phyloP scores from a whole-genome alignment of 2,888 invertebrate species.

The Amphipoea lucens region DNA sequence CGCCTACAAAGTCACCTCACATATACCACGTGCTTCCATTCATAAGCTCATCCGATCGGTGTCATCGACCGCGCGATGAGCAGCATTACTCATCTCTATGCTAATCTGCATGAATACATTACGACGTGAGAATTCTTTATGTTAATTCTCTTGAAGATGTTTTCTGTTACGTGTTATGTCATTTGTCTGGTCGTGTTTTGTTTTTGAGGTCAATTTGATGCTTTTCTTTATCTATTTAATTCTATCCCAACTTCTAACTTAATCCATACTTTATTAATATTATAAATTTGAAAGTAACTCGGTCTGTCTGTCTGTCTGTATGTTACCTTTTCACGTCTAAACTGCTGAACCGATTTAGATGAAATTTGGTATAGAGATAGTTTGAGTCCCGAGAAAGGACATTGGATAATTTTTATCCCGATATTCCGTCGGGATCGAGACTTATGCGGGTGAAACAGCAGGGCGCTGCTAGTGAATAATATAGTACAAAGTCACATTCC shows the following conservation, averaged over 20 bases:
- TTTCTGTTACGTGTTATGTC: slow-evolving; percentile 28
- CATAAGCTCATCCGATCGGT: slow-evolving; percentile 54
- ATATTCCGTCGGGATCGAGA: no score
- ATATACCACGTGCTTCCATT: slow-evolving; percentile 61
- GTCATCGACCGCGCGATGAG: slow-evolving; percentile 67
- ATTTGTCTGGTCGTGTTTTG: slow-evolving; percentile 25
- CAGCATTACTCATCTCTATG: slow-evolving; percentile 64
- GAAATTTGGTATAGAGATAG: no score
- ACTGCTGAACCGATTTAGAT: no score
- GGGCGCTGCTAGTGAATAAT: no score
- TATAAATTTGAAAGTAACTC: no score
- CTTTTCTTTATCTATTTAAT: not conserved
- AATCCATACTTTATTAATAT: no score
- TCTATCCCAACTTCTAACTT: no score
- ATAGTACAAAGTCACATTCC: not conserved
- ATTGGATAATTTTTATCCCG: no score
- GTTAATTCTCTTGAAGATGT: slow-evolving; percentile 53
- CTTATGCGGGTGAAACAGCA: no score
- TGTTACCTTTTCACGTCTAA: no score
- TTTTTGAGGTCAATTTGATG: slow-evolving; percentile 17
- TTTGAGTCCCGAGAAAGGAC: no score
- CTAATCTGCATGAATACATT: slow-evolving; percentile 62
- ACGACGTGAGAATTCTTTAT: slow-evolving; percentile 58
- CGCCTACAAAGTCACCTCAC: slow-evolving; percentile 30
- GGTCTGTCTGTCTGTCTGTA: no score